Evolutionary conservation across 2,888 invertebrate genomes (phyloP).

Genomic region (Pachycephus smyrnensis): DNA sequence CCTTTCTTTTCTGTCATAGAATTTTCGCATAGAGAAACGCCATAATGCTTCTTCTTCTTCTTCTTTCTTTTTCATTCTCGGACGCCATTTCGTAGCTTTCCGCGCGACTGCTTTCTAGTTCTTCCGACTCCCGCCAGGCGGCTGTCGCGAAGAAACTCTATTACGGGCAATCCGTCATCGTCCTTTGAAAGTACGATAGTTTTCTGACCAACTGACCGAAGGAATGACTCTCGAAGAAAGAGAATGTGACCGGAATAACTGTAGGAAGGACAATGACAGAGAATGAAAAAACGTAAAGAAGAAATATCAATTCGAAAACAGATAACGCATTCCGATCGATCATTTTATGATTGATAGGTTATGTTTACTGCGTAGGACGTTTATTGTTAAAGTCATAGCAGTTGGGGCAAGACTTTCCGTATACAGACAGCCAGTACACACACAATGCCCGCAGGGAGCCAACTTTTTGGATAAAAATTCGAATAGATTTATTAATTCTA

Average conservation of each 20-base stretch:
- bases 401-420: not conserved
- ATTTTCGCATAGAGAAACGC: not conserved
- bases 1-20: not conserved
- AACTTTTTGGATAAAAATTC: not conserved
- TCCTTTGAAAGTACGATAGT: not conserved
- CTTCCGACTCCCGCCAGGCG: not conserved
- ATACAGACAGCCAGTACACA: not conserved
- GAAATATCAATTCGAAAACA: not conserved
- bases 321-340: not conserved
- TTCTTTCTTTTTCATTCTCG: not conserved
- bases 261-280: not conserved
- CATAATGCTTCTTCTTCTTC: not conserved
- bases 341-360: not conserved
- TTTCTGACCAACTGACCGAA: not conserved
- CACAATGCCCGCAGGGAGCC: not conserved
- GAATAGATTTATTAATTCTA: not conserved
- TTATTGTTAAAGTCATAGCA: not conserved
- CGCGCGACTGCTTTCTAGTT: not conserved
- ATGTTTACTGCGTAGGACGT: not conserved
- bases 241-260: not conserved
- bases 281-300: not conserved
- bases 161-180: not conserved
- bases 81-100: not conserved
- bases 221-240: no score
- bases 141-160: not conserved